Base-by-base conservation (phyloP, 2,113 vertebrate genomes). In the Anguilla japonica region DNA sequence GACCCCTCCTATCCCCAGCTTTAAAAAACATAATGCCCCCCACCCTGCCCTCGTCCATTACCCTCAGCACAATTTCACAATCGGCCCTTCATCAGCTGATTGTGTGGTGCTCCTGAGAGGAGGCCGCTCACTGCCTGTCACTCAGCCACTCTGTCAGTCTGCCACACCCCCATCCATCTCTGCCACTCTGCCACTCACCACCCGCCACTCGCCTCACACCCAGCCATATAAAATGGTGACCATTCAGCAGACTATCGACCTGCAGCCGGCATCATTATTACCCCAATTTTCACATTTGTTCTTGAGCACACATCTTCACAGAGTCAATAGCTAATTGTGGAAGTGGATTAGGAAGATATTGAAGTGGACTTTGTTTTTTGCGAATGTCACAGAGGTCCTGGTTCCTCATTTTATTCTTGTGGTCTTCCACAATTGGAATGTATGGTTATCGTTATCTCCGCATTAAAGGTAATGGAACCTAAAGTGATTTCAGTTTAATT, bases 381-480 rank as follows among this genome's bases (percentile, higher is more conserved):
- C 57, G 18, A 60, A 20, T 60, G 57, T 60, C 57, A 60, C 57
- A 18, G 15, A 16, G 18, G 57, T n/a, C 29, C 39, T 18, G 39
- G 78, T 79, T 79, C 16, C 15, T 79, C 78, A 40, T 79, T 39
- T 79, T 79, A 79, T 79, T 79, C 39, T 79, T 3, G 78, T 14
- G 7, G 63, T 71, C 6, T 71, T n/a, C 63, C 3, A 50, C 41
- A 75, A 79, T 39, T 78, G 29, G 26, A 60, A 0, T 5, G 18
- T 40, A n/a, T 6, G 4, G 43, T 46, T 46, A 46, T 46, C 50
- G 50, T 53, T n/a, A 16, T 26, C 40, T n/a, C 53, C 15, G 22
- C 53, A 82, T 82, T 53, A 53, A 82, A 82, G 41, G n/a, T 82
- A 82, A 82, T 82, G 81, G 81, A 56, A 50, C 43, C 20, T 39